Conservation (phyloP, 2,113 vertebrate genomes). For the Colius striatus region DNA sequence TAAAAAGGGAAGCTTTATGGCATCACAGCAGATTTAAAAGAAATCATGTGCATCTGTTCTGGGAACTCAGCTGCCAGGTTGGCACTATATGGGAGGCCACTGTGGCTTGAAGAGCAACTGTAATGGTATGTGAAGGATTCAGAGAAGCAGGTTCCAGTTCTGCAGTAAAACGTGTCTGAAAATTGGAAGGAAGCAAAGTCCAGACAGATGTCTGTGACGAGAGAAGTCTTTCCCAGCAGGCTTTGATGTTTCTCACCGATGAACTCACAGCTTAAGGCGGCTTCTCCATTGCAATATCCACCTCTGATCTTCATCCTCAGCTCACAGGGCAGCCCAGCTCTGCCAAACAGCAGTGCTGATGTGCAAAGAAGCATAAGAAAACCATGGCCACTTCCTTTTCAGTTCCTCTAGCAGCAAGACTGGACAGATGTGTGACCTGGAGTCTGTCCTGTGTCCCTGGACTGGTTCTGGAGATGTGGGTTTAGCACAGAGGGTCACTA, state of each 20-base stretch:
- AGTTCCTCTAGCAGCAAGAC: neutral
- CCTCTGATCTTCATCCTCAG: neutral
- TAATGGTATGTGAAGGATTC: neutral
- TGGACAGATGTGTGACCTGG: neutral
- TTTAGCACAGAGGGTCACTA: neutral
- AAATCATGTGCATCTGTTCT: conserved; percentile 33
- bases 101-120: neutral
- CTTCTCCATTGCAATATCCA: neutral
- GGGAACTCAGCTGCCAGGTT: conserved; percentile 44
- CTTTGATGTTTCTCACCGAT: neutral
- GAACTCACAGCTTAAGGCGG: neutral
- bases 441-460: neutral
- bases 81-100: neutral
- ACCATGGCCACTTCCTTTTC: neutral
- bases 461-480: neutral
- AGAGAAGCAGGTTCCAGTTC: neutral
- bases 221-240: neutral
- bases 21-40: neutral
- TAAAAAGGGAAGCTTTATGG: conserved; percentile 59
- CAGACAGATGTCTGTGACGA: neutral
- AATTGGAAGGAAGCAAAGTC: neutral
- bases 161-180: neutral
- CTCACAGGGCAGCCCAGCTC: neutral
- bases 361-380: neutral
- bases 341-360: neutral